Evolutionary conservation across 2,888 invertebrate species (phyloP), one percentile per base, ranked within the genome.

Genomic region (Petrolisthes manimaculis): DNA sequence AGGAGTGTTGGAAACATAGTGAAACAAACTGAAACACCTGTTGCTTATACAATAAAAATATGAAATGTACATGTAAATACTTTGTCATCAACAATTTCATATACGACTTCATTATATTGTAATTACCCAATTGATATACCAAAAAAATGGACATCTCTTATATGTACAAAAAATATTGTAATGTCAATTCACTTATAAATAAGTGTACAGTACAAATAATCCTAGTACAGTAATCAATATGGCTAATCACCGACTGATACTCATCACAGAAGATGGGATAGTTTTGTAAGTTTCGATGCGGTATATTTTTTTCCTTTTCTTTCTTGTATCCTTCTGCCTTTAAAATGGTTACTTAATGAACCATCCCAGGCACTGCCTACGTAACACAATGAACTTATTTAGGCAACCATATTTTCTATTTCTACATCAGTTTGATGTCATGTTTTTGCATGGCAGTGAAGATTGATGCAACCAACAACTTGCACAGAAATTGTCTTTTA

Each of bases 381-480:
- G n/a, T 85, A 75, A 84, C 37, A 37, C 37, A 54, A 51, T 75
- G 18, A 54, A 84, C 74, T 83, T 53, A 67, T 53, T 71, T 54
- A 71, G 83, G 69, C 71, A 69, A 69, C 24, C 51, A 83, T 53
- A 53, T 67, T 53, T 71, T 71, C 21, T 74, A 82, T 80, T 51
- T 82, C 67, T 74, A 75, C 55, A 51, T 86, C 56, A 83, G 67
- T 86, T 84, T 80, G 56, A 84, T 51, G 80, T 74, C 83, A 88
- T 84, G 56, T 55, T 84, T 74, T 81, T 55, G 74, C 61, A 78
- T 88, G 88, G 88, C 88, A 88, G 88, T 88, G 88, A 84, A 83
- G 83, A 51, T 78, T 77, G 83, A 75, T 78, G 82, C 78, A 83
- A 87, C 78, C 24, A 69, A 56, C 69, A 79, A 86, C 55, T 81